Evolutionary conservation across 1,140 invertebrate genomes (phyloP).

Genomic region (Micrasema minimum): DNA sequence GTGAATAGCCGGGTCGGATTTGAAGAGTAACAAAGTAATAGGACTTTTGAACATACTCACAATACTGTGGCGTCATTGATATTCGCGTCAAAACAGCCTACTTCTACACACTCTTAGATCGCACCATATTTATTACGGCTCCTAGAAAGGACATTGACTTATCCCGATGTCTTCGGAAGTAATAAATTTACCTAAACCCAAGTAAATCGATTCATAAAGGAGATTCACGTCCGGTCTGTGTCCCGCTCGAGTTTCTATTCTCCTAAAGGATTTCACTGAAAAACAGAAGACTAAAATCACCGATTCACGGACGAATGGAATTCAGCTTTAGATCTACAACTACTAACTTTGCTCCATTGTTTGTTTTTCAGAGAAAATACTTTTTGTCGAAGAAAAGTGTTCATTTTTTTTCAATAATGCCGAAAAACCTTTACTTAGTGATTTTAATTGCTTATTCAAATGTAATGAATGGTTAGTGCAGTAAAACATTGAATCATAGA

Average conservation of each 20-base stretch:
- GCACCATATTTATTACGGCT: background rate
- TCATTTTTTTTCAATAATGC: background rate
- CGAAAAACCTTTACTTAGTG: too few species aligned
- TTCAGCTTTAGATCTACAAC: too few species aligned
- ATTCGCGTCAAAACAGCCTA: too few species aligned
- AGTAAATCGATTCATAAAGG: constrained; percentile 27
- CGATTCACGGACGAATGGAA: constrained; percentile 10
- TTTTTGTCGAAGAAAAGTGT: background rate
- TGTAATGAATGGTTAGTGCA: too few species aligned
- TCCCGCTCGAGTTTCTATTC: constrained; percentile 10
- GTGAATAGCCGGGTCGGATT: too few species aligned
- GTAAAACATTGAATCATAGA: too few species aligned
- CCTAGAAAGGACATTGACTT: constrained; percentile 1
- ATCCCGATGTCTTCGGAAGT: background rate
- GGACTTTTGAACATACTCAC: too few species aligned
- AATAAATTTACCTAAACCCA: constrained; percentile 26
- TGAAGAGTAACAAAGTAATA: too few species aligned
- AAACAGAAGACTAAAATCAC: constrained; percentile 28
- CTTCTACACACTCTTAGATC: too few species aligned
- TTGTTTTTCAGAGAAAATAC: background rate
- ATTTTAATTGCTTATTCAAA: too few species aligned
- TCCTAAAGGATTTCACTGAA: constrained; percentile 3
- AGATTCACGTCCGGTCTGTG: constrained; percentile 22
- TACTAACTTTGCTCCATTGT: background rate
- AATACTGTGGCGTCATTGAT: too few species aligned